Conservation (phyloP, 2,888 invertebrate species). For the Harpagoxenus sublaevis region DNA sequence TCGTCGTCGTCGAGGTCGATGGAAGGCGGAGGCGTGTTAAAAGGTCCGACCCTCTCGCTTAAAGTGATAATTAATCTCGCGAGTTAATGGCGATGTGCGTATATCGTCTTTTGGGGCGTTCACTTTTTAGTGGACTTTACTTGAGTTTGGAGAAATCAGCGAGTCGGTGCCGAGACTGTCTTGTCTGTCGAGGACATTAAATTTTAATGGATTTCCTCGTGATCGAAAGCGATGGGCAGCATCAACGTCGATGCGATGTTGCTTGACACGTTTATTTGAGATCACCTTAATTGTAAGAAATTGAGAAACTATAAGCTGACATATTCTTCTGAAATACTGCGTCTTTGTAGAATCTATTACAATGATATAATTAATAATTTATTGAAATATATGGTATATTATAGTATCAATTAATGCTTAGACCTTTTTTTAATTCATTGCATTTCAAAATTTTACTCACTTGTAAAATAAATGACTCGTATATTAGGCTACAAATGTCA, state of each 20-base stretch:
- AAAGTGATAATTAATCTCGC: conserved; percentile 51
- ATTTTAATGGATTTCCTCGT: conserved; percentile 50
- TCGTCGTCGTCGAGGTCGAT: conserved; percentile 31
- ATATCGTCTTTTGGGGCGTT: conserved; percentile 21
- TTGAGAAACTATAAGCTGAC: too few relatives aligned
- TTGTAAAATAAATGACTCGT: background rate
- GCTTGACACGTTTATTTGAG: conserved; percentile 10
- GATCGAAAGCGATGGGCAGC: conserved; percentile 1
- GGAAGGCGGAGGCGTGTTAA: conserved; percentile 35
- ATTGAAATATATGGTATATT: background rate
- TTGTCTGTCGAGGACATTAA: conserved; percentile 41
- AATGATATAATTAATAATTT: background rate
- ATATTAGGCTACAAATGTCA: background rate
- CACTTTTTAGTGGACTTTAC: conserved; percentile 27
- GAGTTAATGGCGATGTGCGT: conserved; percentile 46
- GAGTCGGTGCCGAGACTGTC: conserved; percentile 9
- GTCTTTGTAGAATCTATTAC: background rate
- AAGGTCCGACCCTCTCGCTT: conserved; percentile 37
- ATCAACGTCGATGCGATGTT: background rate
- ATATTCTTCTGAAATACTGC: background rate
- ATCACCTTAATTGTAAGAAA: background rate
- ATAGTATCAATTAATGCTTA: background rate
- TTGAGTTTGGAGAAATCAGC: conserved; percentile 7
- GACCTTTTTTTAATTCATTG: background rate
- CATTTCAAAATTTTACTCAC: background rate